phyloP scores from a whole-genome alignment of 2,888 invertebrate genomes.

The Drosophila nr. medialis region DNA sequence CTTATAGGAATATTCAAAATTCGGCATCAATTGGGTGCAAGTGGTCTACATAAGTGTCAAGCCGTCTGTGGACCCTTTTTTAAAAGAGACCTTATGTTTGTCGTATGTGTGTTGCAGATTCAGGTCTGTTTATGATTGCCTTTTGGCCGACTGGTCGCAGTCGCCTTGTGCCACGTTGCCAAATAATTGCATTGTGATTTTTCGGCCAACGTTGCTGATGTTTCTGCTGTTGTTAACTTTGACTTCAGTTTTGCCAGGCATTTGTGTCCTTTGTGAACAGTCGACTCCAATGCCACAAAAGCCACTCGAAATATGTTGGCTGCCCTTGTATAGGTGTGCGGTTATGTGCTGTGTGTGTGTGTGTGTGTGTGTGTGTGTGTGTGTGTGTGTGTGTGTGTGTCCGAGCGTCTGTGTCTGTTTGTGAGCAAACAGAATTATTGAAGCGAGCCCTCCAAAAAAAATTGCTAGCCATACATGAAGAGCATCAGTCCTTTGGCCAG shows the following conservation, averaged over 20 bases:
- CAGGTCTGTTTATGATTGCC: conserved; percentile 39
- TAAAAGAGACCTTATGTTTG: conserved; percentile 1
- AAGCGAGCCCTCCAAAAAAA: conserved; percentile 59
- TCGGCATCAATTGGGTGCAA: background rate
- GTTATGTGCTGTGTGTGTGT: conserved; percentile 8
- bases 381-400: conserved; percentile 11
- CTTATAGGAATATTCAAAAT: background rate
- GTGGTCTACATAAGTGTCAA: conserved; percentile 1
- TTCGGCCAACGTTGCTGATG: conserved; percentile 26
- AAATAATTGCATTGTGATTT: conserved; percentile 77
- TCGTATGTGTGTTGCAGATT: conserved; percentile 13
- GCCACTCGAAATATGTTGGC: conserved; percentile 71
- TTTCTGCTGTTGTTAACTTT: conserved; percentile 37
- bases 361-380: conserved; percentile 26
- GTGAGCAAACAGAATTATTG: conserved; percentile 76
- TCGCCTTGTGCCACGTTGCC: conserved; percentile 30
- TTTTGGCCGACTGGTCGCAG: conserved; percentile 34
- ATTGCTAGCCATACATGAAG: conserved; percentile 33
- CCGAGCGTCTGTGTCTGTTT: conserved; percentile 27
- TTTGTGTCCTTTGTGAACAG: conserved; percentile 63
- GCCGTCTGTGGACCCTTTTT: background rate
- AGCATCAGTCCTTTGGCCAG: conserved; percentile 14
- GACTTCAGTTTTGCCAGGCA: conserved; percentile 56
- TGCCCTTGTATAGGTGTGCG: conserved; percentile 18
- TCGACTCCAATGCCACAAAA: conserved; percentile 68